Percentiles rank a stretch among this genome's conserved stretches.
Evolutionary conservation across 2,797 vertebrate species (phyloP).

Genomic region (Phoxinus dragarum): DNA sequence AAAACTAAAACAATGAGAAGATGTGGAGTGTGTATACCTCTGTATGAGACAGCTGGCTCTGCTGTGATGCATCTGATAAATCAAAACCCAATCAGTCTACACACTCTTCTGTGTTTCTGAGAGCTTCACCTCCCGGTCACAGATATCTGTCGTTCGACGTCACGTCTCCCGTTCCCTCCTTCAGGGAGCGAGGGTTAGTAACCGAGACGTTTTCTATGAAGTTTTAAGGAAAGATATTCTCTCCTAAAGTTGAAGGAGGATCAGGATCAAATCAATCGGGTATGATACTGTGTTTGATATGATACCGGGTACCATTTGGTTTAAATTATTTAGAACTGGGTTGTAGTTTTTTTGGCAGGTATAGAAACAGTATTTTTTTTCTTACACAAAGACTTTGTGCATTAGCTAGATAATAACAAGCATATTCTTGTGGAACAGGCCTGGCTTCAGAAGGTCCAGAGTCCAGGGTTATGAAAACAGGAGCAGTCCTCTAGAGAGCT

Average conservation of each 20-base stretch:
- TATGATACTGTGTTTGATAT: not conserved
- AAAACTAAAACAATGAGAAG: slow-evolving; percentile 25
- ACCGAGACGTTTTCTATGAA: slow-evolving; percentile 46
- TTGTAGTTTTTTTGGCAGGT: not conserved
- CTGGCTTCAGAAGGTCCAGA: slow-evolving; percentile 26
- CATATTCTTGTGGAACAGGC: not conserved
- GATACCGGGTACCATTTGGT: no score
- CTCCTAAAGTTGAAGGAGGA: not conserved
- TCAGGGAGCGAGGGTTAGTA: no score
- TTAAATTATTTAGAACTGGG: not conserved
- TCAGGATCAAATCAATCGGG: not conserved
- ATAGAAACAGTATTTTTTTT: not conserved
- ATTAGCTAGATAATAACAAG: not conserved
- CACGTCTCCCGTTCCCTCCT: no score
- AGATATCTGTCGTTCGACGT: slow-evolving; percentile 7
- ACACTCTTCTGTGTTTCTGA: slow-evolving; percentile 40
- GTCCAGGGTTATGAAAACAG: slow-evolving; percentile 18
- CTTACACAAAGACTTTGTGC: not conserved
- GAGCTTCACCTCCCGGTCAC: slow-evolving; percentile 31
- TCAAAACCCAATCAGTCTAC: slow-evolving; percentile 55
- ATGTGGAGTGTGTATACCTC: slow-evolving; percentile 26
- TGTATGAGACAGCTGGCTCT: slow-evolving; percentile 28
- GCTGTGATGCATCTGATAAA: slow-evolving; percentile 49
- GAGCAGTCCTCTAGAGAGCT: slow-evolving; percentile 29
- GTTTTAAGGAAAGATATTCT: slow-evolving; percentile 9